These are phyloP conservation scores for Sebastes cheni DNA, from an alignment of 2,797 vertebrate genomes.

Conservation along the genomic window DNA sequence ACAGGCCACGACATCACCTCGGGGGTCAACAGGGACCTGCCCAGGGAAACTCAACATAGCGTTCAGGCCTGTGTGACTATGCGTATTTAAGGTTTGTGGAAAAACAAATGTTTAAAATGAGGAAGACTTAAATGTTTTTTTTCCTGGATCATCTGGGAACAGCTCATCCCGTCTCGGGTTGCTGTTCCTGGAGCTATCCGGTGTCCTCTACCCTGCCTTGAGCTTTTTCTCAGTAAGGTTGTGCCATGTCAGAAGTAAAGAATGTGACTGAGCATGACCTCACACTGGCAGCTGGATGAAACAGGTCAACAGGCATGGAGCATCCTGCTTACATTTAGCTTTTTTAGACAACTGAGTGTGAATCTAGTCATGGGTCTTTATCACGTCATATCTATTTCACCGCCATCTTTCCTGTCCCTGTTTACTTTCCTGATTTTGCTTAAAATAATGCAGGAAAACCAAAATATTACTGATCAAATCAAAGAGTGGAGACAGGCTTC, in stretches of 20 bases:
- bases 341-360: background rate
- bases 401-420: background rate
- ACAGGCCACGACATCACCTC: slow-evolving; percentile 24
- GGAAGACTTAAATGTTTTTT: too few relatives aligned
- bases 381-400: background rate
- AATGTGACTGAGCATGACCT: slow-evolving; percentile 3
- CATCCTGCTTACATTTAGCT: background rate
- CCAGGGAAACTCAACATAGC: slow-evolving; percentile 7
- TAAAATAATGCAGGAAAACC: background rate
- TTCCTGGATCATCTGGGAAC: background rate
- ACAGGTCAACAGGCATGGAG: background rate
- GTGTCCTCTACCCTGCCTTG: background rate
- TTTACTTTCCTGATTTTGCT: background rate
- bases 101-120: background rate
- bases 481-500: background rate
- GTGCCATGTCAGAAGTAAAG: background rate
- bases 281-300: background rate
- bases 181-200: background rate
- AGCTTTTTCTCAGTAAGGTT: background rate
- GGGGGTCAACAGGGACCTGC: slow-evolving; percentile 1
- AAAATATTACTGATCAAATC: background rate
- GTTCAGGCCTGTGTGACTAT: background rate
- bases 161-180: background rate
- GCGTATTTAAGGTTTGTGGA: background rate
- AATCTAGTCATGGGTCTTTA: background rate